phyloP scores from a whole-genome alignment of 2,113 vertebrate genomes.

The Antigone vipio region DNA sequence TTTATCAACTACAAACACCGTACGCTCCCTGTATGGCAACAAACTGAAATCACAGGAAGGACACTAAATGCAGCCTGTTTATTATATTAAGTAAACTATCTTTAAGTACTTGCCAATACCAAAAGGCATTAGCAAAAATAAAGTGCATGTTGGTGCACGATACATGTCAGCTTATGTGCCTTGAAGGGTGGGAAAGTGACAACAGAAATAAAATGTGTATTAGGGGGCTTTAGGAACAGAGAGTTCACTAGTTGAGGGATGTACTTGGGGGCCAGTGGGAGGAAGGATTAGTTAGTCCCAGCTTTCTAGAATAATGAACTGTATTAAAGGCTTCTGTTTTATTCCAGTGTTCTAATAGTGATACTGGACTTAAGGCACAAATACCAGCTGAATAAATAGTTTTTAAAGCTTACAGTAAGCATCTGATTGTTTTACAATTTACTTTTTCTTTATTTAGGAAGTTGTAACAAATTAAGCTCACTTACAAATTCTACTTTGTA shows the following conservation, averaged over 20 bases:
- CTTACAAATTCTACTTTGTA: neutral
- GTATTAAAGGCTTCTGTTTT: neutral
- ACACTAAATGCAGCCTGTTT: neutral
- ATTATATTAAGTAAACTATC: neutral
- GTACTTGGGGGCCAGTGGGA: neutral
- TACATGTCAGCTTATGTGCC: neutral
- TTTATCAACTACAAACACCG: neutral
- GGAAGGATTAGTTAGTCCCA: neutral
- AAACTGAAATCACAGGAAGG: neutral
- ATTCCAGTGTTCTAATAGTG: neutral
- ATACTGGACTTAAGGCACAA: neutral
- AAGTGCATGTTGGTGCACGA: neutral
- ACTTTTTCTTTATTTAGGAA: neutral
- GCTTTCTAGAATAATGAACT: neutral
- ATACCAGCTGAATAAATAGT: conserved; percentile 38
- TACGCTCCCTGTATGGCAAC: neutral
- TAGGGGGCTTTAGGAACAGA: neutral
- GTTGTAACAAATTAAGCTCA: neutral
- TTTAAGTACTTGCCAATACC: neutral
- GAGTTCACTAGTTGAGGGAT: neutral
- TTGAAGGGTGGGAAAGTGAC: neutral
- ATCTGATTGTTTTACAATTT: conserved; percentile 3
- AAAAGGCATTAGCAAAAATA: neutral
- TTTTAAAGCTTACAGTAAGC: neutral
- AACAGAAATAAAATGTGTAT: neutral